These are phyloP conservation scores for Theropithecus gelada DNA, from an alignment of 2,113 vertebrate genomes.

Conservation along the genomic window DNA sequence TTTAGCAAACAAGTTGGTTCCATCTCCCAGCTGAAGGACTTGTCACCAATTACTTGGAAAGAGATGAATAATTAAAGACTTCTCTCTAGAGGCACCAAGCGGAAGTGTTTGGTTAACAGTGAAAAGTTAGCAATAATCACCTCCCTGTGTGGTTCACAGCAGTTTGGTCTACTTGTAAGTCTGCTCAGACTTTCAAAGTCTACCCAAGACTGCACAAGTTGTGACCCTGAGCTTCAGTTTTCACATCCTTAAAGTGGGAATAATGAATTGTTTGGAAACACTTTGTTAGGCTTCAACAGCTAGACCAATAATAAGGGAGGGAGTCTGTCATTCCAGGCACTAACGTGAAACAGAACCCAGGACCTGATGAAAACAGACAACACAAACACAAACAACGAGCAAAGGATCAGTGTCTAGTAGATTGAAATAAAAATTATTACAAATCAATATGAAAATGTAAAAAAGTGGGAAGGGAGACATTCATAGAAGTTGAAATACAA, in stretches of 20 bases:
- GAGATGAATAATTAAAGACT: constrained; percentile 73
- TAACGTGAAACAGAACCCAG: background rate
- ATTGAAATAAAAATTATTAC: background rate
- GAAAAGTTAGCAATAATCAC: constrained; percentile 21
- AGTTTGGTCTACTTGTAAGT: background rate
- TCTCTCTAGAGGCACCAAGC: constrained; percentile 37
- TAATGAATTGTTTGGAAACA: background rate
- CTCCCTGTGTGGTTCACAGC: background rate
- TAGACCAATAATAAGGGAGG: background rate
- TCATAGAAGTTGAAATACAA: background rate
- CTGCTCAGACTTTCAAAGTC: background rate
- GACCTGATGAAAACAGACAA: background rate
- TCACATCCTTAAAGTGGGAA: constrained; percentile 11
- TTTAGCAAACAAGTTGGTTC: background rate
- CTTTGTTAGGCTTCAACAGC: background rate
- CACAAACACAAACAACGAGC: background rate
- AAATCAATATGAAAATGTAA: background rate
- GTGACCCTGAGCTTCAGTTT: background rate
- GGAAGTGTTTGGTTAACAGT: background rate
- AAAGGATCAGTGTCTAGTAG: background rate
- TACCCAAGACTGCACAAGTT: background rate
- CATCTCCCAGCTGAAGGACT: background rate
- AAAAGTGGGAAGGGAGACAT: background rate
- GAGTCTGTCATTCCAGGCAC: background rate
- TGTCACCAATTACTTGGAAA: constrained; percentile 58